Base-by-base conservation (phyloP, 2,113 vertebrate species). In the Rallus limicola region DNA sequence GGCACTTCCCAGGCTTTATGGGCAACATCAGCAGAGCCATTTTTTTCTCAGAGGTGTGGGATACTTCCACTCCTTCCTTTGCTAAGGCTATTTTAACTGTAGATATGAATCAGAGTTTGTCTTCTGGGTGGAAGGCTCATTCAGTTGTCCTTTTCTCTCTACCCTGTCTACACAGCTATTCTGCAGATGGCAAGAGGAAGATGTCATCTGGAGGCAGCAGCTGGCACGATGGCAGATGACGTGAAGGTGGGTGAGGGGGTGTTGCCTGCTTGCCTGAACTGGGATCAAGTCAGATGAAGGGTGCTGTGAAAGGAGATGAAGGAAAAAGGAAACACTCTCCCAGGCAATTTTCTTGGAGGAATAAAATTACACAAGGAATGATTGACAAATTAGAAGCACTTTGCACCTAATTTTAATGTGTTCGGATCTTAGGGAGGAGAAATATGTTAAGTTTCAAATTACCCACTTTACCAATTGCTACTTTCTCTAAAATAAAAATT, bases 301-400 rank as follows among this genome's bases (percentile, higher is more conserved):
- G 72, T 74, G 53, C 13, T 8, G 46, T 78, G 95, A 94, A 93
- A 95, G 93, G 90, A 95, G 91, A 50, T 38, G 90, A 71, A 95
- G 97, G 95, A 52, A 63, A 50, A 82, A 84, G 77, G 81, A 90
- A 93, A 90, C 40, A 11, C 88, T 98, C 94, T 97, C 82, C 82
- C 94, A 93, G 93, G 96, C 96, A 97, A 97, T 98, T 98, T 97
- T 90, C 84, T 88, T 64, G 86, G 87, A 97, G 83, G 85, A 97
- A 96, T 65, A 96, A 96, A 97, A 98, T 98, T 94, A 96, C 95
- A 70, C 0, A 4, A 96, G 93, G 86, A 97, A 91, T 98, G 98
- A 98, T 60, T 98, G 98, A 98, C 97, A 98, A 98, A 98, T 98
- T 98, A 98, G 97, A 92, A 97, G 97, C 97, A 98, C 97, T 98